Evolutionary conservation across 2,888 invertebrate genomes (phyloP).

Genomic region (Chaitophorus viminalis): DNA sequence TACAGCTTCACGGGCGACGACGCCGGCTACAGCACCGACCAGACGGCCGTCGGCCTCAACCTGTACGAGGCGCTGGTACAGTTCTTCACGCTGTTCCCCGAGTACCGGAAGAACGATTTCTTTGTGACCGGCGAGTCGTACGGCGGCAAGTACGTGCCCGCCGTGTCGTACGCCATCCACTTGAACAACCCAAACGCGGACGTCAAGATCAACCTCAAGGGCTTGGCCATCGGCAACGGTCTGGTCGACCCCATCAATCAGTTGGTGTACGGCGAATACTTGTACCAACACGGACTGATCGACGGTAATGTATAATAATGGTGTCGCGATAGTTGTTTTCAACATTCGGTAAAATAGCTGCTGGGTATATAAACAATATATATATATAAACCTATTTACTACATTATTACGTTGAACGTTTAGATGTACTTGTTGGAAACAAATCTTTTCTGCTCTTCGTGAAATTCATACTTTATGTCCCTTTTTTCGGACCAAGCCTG

Average conservation of each 20-base stretch:
- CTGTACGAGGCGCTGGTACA: conserved; percentile 81
- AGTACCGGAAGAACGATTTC: conserved; percentile 79
- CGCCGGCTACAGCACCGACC: conserved; percentile 81
- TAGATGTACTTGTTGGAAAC: too few relatives aligned
- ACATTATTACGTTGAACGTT: too few relatives aligned
- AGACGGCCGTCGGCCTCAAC: conserved; percentile 83
- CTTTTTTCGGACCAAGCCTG: too few relatives aligned
- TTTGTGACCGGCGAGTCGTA: conserved; percentile 92
- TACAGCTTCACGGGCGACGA: conserved; percentile 86
- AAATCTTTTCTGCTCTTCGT: too few relatives aligned
- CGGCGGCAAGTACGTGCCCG: conserved; percentile 84
- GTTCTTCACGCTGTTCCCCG: conserved; percentile 85
- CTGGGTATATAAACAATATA: too few relatives aligned
- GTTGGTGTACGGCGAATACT: conserved; percentile 80
- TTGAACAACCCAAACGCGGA: conserved; percentile 71
- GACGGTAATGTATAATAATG: conserved; percentile 27
- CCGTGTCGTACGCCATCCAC: conserved; percentile 79
- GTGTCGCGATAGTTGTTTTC: too few relatives aligned
- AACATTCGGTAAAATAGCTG: too few relatives aligned
- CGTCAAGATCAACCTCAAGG: conserved; percentile 77
- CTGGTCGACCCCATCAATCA: conserved; percentile 83
- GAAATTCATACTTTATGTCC: too few relatives aligned
- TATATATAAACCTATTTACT: too few relatives aligned
- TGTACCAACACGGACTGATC: conserved; percentile 77
- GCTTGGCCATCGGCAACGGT: conserved; percentile 83